Conservation (phyloP, 2,113 vertebrate species). For the Copsychus sechellarum region DNA sequence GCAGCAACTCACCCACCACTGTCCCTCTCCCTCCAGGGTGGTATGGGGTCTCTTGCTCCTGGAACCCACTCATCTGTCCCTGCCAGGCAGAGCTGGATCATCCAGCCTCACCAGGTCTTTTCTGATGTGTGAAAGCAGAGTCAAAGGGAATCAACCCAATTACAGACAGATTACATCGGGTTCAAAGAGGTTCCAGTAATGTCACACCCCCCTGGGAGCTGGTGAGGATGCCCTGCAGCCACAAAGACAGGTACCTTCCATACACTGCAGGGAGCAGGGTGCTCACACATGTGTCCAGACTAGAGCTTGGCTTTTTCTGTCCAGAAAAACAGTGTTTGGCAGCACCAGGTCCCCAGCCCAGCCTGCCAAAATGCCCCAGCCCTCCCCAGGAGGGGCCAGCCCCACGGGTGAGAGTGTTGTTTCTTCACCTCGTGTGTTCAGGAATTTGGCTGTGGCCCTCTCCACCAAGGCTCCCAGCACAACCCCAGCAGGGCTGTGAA, state of each 20-base stretch:
- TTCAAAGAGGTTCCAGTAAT: not conserved
- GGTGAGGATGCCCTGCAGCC: not conserved
- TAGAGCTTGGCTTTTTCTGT: not conserved
- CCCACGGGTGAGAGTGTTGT: not conserved
- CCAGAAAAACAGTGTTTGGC: not conserved
- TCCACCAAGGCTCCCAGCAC: not conserved
- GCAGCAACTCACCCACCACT: not conserved
- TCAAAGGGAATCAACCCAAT: not conserved
- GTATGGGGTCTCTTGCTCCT: not conserved
- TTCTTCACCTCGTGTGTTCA: fast-evolving
- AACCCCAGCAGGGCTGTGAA: not conserved
- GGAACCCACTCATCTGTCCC: not conserved
- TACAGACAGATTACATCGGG: not conserved
- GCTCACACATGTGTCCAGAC: not conserved
- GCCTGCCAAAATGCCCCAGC: not conserved
- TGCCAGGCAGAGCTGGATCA: not conserved
- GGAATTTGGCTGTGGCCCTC: fast-evolving
- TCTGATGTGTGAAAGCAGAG: not conserved
- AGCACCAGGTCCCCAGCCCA: not conserved
- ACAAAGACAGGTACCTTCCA: not conserved
- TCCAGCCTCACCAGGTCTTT: not conserved
- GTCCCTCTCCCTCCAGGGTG: not conserved
- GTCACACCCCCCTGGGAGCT: not conserved
- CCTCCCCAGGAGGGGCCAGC: not conserved
- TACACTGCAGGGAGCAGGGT: not conserved